Evolutionary conservation across 53 echinoderm and acorn worm species (phyloP).

Genomic region (Patiria pectinifera): DNA sequence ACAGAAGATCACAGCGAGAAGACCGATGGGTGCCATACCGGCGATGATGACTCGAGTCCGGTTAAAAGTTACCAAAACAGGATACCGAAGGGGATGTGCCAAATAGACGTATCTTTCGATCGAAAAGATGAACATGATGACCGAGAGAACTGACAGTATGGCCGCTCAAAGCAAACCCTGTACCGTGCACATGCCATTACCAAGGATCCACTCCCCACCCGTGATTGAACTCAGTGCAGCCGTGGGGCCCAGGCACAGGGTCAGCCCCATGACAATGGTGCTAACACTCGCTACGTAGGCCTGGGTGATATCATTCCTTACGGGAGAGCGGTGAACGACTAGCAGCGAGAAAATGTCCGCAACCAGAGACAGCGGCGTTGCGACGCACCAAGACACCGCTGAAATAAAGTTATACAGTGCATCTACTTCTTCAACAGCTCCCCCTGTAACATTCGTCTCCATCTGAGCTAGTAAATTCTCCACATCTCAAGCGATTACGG

Average conservation of each 20-base stretch:
- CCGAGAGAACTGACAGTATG: background rate
- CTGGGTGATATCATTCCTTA: background rate
- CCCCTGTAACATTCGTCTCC: background rate
- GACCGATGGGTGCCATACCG: background rate
- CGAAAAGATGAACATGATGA: slow-evolving; percentile 13
- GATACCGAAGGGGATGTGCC: background rate
- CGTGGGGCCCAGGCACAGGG: slow-evolving; percentile 12
- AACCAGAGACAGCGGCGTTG: background rate
- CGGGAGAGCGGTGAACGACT: background rate
- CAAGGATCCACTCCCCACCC: background rate
- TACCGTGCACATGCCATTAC: background rate
- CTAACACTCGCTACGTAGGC: background rate
- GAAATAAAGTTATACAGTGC: background rate
- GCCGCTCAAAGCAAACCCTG: background rate
- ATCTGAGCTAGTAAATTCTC: background rate
- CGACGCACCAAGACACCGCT: background rate
- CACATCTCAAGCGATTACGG: no score
- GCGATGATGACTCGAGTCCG: background rate
- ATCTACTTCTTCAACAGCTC: background rate
- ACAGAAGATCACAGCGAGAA: background rate
- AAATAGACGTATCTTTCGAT: background rate
- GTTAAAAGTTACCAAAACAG: background rate
- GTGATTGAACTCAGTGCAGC: background rate
- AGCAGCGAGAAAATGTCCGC: background rate
- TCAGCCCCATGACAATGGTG: background rate